Evolutionary conservation across 1,140 invertebrate species (phyloP).

Genomic region (Hestina assimilis): DNA sequence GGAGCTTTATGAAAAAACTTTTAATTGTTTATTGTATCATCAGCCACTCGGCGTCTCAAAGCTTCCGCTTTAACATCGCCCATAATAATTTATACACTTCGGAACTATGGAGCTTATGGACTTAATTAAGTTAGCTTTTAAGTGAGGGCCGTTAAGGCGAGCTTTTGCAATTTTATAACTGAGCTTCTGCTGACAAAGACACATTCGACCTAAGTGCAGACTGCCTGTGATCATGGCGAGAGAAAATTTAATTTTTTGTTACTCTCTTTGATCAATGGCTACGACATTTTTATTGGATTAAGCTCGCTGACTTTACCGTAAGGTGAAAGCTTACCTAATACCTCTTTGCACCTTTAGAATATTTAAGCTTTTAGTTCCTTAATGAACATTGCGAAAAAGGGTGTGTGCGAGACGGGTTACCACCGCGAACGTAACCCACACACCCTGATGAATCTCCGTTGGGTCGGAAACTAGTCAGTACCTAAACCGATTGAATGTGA

Average conservation of each 20-base stretch:
- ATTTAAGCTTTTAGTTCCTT: no score
- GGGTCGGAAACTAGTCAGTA: no score
- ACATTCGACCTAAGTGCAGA: constrained; percentile 10
- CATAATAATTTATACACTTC: constrained; percentile 34
- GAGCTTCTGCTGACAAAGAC: constrained; percentile 30
- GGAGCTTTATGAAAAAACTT: not conserved
- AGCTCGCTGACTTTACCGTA: no score
- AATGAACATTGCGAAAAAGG: no score
- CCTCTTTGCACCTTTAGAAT: no score
- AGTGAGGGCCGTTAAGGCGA: constrained; percentile 16
- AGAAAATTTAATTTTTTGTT: not conserved
- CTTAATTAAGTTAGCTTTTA: constrained; percentile 29
- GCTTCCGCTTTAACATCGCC: constrained; percentile 11
- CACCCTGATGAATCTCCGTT: no score
- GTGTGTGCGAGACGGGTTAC: no score
- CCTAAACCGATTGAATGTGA: no score
- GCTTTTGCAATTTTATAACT: constrained; percentile 22
- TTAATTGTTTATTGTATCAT: not conserved
- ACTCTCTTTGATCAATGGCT: not conserved
- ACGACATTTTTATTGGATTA: no score
- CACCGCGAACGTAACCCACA: no score
- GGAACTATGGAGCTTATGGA: constrained; percentile 21
- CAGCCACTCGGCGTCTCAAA: not conserved
- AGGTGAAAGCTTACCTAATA: no score
- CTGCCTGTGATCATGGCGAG: not conserved